phyloP scores from a whole-genome alignment of 1,140 invertebrate species.

The Nephila pilipes region DNA sequence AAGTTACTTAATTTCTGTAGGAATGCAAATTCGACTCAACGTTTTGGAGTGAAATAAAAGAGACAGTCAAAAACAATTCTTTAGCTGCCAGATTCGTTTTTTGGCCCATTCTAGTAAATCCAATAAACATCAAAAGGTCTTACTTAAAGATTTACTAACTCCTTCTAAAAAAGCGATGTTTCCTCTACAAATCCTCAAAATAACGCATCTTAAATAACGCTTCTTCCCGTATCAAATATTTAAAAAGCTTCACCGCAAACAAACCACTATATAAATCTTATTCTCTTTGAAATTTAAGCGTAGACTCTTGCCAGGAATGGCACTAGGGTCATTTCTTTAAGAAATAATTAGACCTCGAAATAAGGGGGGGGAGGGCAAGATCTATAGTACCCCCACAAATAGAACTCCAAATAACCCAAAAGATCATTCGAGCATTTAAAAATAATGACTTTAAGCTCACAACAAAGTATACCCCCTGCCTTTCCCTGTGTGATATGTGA shows the following conservation, averaged over 20 bases:
- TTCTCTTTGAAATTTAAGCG: neutral
- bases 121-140: neutral
- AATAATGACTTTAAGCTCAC: constrained; percentile 30
- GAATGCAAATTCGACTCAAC: too few species aligned
- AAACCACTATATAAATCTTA: constrained; percentile 28
- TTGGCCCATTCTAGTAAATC: neutral
- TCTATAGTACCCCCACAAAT: neutral
- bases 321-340: neutral
- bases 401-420: neutral
- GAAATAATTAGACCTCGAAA: neutral
- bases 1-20: too few species aligned
- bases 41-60: too few species aligned
- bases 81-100: neutral
- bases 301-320: neutral
- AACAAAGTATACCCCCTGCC: constrained; percentile 18
- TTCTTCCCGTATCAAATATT: neutral
- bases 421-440: constrained; percentile 22
- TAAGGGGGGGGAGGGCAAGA: neutral
- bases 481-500: neutral
- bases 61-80: neutral
- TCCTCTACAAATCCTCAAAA: constrained; percentile 13
- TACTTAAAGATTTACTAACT: constrained; percentile 7
- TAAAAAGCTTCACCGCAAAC: constrained; percentile 7
- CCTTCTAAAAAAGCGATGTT: neutral
- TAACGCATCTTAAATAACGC: constrained; percentile 26